These are phyloP conservation scores for Papilio protenor DNA, from an alignment of 2,888 invertebrate species.

Conservation along the genomic window DNA sequence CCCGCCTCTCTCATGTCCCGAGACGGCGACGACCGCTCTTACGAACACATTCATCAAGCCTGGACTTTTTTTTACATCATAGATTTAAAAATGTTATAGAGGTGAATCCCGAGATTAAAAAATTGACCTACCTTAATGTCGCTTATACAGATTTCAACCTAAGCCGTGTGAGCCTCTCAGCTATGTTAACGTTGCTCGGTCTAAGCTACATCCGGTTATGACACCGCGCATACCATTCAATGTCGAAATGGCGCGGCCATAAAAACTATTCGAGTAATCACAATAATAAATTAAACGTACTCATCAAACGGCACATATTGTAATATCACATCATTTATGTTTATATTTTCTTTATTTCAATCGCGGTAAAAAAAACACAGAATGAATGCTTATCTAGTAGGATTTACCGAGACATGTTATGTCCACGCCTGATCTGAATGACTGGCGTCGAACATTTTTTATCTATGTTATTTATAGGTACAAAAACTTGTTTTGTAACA, in stretches of 20 bases:
- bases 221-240: slow-evolving; percentile 35
- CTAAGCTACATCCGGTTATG: slow-evolving; percentile 41
- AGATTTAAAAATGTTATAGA: neutral
- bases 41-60: slow-evolving; percentile 58
- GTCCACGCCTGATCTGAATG: slow-evolving; percentile 52
- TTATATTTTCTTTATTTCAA: slow-evolving; percentile 25
- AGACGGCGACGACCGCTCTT: slow-evolving; percentile 56
- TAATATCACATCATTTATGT: slow-evolving; percentile 29
- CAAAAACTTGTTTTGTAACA: slow-evolving; percentile 42
- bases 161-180: slow-evolving; percentile 14
- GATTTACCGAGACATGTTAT: slow-evolving; percentile 41
- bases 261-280: slow-evolving; percentile 22
- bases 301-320: neutral
- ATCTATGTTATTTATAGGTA: slow-evolving; percentile 47
- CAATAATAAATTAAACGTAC: neutral
- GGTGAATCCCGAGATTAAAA: neutral
- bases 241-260: slow-evolving; percentile 22
- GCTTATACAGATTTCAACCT: slow-evolving; percentile 7
- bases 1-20: slow-evolving; percentile 43
- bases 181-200: slow-evolving; percentile 18
- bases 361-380: slow-evolving; percentile 33
- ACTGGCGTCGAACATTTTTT: slow-evolving; percentile 45
- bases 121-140: slow-evolving; percentile 39
- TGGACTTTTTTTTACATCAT: slow-evolving; percentile 50
- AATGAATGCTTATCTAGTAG: slow-evolving; percentile 38